Conservation (phyloP, 2,888 invertebrate genomes). For the Orthosia gracilis region DNA sequence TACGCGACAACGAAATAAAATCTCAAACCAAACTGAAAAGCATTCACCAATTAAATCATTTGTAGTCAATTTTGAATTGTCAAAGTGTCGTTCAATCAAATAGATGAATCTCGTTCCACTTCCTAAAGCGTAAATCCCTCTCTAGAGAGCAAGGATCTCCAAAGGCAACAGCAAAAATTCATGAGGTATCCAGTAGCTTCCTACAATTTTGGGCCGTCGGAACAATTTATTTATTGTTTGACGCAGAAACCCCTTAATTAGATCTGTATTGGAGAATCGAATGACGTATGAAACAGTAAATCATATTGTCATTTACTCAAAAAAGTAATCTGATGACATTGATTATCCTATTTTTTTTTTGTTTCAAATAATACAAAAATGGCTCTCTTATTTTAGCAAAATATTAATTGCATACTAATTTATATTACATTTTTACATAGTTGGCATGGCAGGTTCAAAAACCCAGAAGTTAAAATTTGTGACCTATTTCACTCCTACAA, state of each 20-base stretch:
- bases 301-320: not conserved
- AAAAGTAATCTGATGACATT: slow-evolving; percentile 6
- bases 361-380: too few species aligned
- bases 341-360: not conserved
- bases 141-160: too few species aligned
- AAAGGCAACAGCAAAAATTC: too few species aligned
- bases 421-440: not conserved
- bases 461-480: not conserved
- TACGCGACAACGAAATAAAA: too few species aligned
- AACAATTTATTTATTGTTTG: slow-evolving; percentile 11
- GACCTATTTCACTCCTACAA: too few species aligned
- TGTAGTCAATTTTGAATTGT: too few species aligned
- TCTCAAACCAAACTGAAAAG: too few species aligned
- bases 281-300: slow-evolving; percentile 23
- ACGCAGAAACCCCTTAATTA: slow-evolving; percentile 15
- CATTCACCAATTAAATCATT: too few species aligned
- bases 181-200: too few species aligned
- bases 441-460: not conserved
- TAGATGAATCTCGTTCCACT: too few species aligned
- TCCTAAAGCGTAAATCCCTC: too few species aligned
- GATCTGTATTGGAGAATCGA: not conserved
- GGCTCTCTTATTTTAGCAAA: not conserved
- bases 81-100: too few species aligned
- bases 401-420: not conserved
- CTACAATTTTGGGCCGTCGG: not conserved